These are phyloP conservation scores for Lepidocyrtinus sp. DNA, from an alignment of 2,888 invertebrate species.

Conservation along the genomic window DNA sequence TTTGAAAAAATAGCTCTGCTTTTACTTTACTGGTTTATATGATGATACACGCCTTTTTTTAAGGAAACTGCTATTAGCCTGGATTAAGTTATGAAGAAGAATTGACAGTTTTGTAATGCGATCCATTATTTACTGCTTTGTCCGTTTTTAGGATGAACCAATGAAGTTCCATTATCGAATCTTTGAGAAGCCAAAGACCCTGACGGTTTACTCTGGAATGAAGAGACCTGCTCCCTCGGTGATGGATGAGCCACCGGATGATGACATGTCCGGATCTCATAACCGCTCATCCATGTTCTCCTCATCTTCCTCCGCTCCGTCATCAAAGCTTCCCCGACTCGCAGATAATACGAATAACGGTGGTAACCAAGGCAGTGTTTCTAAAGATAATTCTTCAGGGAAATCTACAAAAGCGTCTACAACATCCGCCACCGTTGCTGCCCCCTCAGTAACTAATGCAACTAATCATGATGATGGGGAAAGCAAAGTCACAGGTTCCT, in stretches of 20 bases:
- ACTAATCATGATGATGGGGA: not conserved
- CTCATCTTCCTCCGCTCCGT: constrained; percentile 62
- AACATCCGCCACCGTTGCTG: constrained; percentile 2
- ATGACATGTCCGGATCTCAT: constrained; percentile 66
- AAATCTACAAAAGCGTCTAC: constrained; percentile 43
- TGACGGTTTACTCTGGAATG: constrained; percentile 62
- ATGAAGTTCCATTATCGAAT: constrained; percentile 70
- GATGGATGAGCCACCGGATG: constrained; percentile 68
- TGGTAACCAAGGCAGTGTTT: constrained; percentile 52
- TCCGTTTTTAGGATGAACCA: constrained; percentile 65
- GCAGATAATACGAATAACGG: constrained; percentile 61
- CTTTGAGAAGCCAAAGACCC: constrained; percentile 67
- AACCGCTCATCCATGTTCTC: constrained; percentile 64
- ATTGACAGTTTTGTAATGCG: not conserved
- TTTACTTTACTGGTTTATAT: not conserved
- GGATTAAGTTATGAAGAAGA: not conserved
- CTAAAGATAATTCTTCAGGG: constrained; percentile 53
- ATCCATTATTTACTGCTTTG: constrained; percentile 2
- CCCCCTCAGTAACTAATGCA: constrained; percentile 1
- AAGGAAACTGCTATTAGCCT: not conserved
- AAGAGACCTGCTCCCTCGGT: constrained; percentile 68
- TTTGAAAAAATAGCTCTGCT: too few relatives aligned
- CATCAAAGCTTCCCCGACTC: constrained; percentile 68
- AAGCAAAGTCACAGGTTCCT: constrained; percentile 24
- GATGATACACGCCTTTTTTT: not conserved